Percentiles rank a stretch among this genome's conserved stretches.
These are phyloP conservation scores for Pomacea canaliculata DNA, from an alignment of 2,888 invertebrate species.

Conservation along the genomic window DNA sequence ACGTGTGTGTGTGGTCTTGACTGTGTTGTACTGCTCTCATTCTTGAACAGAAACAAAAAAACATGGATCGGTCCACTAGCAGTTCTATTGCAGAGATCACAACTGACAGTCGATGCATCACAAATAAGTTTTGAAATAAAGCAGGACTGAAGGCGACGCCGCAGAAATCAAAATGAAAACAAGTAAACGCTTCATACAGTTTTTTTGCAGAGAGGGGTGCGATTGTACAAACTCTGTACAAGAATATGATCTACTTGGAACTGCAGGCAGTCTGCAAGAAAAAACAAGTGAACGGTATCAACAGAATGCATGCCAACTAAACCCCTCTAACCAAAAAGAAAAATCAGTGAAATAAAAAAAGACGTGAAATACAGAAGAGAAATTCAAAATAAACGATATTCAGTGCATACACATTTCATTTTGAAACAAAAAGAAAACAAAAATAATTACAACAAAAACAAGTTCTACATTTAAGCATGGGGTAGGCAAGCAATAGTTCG, in stretches of 20 bases:
- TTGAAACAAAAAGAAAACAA: too few species aligned
- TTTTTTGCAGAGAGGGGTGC: slow-evolving; percentile 16
- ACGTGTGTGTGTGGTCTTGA: background rate
- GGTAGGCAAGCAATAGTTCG: too few species aligned
- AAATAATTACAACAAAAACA: too few species aligned
- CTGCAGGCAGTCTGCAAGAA: slow-evolving; percentile 18
- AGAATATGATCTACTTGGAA: slow-evolving; percentile 18
- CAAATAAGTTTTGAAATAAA: background rate
- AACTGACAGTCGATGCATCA: background rate
- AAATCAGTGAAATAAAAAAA: background rate
- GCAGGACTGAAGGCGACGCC: slow-evolving; percentile 4
- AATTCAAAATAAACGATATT: too few species aligned
- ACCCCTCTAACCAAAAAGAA: background rate
- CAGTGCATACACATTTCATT: too few species aligned
- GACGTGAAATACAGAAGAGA: too few species aligned
- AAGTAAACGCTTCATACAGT: slow-evolving; percentile 20
- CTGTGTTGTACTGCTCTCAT: background rate
- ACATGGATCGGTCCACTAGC: background rate
- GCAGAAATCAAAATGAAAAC: slow-evolving; percentile 13
- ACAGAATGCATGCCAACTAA: background rate
- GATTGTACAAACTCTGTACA: slow-evolving; percentile 19
- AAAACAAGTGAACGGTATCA: background rate
- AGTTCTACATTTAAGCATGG: too few species aligned
- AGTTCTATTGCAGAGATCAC: too few species aligned
- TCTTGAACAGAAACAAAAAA: background rate